A percentile compares a stretch with the other conserved stretches of the same genome.
Conservation (phyloP, 1,140 invertebrate genomes). For the Oscheius sp. region DNA sequence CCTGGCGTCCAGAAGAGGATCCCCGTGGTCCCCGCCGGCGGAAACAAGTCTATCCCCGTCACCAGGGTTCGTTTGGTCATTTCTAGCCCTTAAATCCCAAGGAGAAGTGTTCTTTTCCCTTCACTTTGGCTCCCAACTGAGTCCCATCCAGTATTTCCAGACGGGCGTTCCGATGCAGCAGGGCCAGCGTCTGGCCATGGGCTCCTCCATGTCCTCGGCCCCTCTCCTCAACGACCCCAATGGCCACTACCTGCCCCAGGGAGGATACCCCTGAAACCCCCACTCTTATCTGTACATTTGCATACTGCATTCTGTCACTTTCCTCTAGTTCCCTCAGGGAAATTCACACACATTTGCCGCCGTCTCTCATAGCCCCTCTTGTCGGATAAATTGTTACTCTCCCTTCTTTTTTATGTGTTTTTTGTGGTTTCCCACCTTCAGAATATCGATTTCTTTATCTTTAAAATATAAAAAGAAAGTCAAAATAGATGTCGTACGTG, state of each 20-base stretch:
- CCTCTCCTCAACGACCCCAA: background rate
- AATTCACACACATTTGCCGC: background rate
- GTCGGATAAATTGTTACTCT: background rate
- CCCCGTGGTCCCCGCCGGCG: background rate
- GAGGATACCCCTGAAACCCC: background rate
- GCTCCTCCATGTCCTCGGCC: background rate
- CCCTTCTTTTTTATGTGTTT: background rate
- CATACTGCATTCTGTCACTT: background rate
- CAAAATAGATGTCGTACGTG: background rate
- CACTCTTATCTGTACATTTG: background rate
- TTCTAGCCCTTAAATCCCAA: too few species aligned
- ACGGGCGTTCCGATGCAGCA: background rate
- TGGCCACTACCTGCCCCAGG: background rate
- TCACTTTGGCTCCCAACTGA: too few species aligned
- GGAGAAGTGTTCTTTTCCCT: too few species aligned
- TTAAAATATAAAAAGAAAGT: background rate
- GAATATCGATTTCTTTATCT: background rate
- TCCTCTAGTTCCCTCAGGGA: background rate
- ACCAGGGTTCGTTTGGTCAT: background rate
- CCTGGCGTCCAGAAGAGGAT: background rate
- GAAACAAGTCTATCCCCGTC: background rate
- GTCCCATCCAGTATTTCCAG: too few species aligned
- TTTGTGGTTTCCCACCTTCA: background rate
- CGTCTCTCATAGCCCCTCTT: background rate
- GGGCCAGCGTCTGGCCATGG: background rate